Conservation (phyloP, 2,113 vertebrate genomes). For the Xenotilapia longispinis region DNA sequence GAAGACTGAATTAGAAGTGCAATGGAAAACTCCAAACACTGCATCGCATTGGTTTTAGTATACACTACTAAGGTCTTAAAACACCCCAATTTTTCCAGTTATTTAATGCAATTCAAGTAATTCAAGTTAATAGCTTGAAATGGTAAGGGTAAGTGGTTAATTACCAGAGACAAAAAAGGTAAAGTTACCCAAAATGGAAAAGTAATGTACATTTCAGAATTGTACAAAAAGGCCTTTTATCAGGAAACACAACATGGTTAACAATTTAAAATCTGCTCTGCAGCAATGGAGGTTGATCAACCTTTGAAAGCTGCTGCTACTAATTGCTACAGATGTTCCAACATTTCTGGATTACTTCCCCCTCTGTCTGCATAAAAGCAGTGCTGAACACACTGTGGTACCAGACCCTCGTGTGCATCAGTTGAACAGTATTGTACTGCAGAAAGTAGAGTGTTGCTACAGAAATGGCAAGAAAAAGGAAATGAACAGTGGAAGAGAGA, state of each 20-base stretch:
- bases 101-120: background rate
- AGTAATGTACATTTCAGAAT: background rate
- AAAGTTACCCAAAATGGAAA: background rate
- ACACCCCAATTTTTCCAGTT: background rate
- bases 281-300: too few species aligned
- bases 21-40: background rate
- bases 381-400: background rate
- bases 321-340: too few species aligned
- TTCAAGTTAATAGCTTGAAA: background rate
- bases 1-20: background rate
- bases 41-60: background rate
- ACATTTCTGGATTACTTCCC: background rate
- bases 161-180: background rate
- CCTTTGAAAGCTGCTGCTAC: too few species aligned
- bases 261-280: too few species aligned
- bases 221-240: background rate
- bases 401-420: rapidly evolving
- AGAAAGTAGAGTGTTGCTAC: too few species aligned
- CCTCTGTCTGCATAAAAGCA: background rate
- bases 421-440: too few species aligned
- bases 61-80: background rate
- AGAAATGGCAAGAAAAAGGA: rapidly evolving
- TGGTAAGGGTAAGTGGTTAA: background rate
- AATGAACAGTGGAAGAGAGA: too few species aligned
- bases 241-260: background rate